phyloP scores from a whole-genome alignment of 2,797 vertebrate species.

The Tolypeutes matacus region DNA sequence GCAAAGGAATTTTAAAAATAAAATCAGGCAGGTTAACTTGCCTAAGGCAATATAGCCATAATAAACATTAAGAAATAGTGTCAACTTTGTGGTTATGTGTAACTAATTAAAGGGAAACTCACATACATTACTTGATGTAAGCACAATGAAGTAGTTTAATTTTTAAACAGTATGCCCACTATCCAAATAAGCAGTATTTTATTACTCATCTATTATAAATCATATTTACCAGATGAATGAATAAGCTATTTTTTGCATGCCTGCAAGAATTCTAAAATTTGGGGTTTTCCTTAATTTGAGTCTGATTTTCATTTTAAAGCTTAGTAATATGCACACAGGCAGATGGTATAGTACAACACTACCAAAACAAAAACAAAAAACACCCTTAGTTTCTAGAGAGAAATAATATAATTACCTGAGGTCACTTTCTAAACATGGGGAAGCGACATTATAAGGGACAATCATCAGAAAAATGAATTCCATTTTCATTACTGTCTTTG shows the following conservation, averaged over 20 bases:
- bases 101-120: neutral
- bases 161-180: neutral
- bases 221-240: neutral
- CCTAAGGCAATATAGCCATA: neutral
- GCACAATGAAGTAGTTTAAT: neutral
- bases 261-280: neutral
- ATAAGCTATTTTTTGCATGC: neutral
- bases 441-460: neutral
- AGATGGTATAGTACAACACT: neutral
- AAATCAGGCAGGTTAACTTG: neutral
- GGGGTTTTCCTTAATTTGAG: neutral
- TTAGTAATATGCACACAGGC: neutral
- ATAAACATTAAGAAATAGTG: neutral
- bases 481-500: neutral
- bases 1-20: neutral
- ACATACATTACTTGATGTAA: neutral
- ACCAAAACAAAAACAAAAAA: neutral
- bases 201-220: neutral
- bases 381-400: neutral
- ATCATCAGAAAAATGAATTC: neutral
- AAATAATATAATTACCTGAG: neutral
- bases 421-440: neutral
- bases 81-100: neutral
- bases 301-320: conserved; percentile 64
- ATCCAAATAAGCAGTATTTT: neutral